Percentiles rank a stretch among this genome's conserved stretches.
Evolutionary conservation across 2,113 vertebrate species (phyloP).

Genomic region (Peromyscus californicus): DNA sequence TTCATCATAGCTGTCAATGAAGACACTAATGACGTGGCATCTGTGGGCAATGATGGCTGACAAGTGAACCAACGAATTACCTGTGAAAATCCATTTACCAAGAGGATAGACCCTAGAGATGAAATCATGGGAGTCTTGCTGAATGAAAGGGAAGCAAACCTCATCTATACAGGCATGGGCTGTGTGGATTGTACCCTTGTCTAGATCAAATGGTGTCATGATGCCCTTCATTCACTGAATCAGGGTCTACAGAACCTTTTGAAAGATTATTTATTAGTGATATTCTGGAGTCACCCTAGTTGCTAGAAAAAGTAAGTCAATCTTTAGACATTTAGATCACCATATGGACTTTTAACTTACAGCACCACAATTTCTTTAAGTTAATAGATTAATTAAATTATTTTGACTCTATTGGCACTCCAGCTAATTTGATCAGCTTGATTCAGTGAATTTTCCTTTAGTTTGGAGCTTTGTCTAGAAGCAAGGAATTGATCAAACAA

Average conservation of each 20-base stretch:
- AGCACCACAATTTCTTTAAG: background rate
- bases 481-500: constrained; percentile 45
- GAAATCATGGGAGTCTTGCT: background rate
- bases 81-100: background rate
- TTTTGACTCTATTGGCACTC: constrained; percentile 43
- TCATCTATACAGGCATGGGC: background rate
- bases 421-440: constrained; percentile 26
- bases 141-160: background rate
- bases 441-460: constrained; percentile 26
- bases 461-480: constrained; percentile 54
- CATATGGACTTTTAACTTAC: background rate
- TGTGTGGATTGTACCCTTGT: background rate
- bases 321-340: background rate
- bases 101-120: background rate
- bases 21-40: background rate
- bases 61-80: background rate
- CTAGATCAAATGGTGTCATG: background rate
- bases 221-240: too few relatives aligned
- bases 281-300: background rate
- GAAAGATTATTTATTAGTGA: background rate
- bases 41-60: background rate
- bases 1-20: background rate
- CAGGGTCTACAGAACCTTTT: background rate
- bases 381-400: constrained; percentile 29
- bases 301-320: background rate